Evolutionary conservation across 2,888 invertebrate genomes (phyloP).

Genomic region (Caenorhabditis sulstoni): DNA sequence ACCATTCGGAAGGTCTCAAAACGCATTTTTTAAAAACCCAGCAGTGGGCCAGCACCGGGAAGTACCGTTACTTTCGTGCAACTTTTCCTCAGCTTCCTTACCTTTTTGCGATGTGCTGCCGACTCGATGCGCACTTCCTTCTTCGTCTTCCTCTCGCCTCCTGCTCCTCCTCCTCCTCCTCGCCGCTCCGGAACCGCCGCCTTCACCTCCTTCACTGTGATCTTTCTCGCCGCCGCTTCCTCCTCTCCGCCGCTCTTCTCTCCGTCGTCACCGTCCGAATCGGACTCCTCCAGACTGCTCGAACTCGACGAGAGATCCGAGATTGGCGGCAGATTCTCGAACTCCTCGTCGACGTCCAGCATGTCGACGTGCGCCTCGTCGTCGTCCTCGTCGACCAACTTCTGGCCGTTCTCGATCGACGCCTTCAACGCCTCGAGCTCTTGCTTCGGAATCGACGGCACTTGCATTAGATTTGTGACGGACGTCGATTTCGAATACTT

Average conservation of each 20-base stretch:
- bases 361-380: constrained; percentile 18
- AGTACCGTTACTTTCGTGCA: too few species aligned
- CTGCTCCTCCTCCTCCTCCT: neutral
- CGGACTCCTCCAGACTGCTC: neutral
- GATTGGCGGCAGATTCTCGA: constrained; percentile 65
- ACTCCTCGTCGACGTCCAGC: constrained; percentile 58
- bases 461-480: constrained; percentile 39
- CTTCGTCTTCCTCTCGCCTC: constrained; percentile 33
- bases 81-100: neutral
- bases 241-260: too few species aligned
- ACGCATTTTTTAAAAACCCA: too few species aligned
- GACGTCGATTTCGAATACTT: constrained; percentile 54
- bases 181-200: neutral
- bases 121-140: constrained; percentile 40
- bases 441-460: constrained; percentile 26
- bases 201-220: constrained; percentile 41
- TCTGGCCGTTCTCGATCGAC: constrained; percentile 31
- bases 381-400: constrained; percentile 17
- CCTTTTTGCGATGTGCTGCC: constrained; percentile 19
- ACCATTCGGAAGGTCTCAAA: too few species aligned
- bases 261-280: too few species aligned
- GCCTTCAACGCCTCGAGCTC: constrained; percentile 31
- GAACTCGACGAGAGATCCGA: constrained; percentile 51
- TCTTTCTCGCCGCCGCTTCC: constrained; percentile 36
- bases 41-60: too few species aligned